phyloP scores from a whole-genome alignment of 1,140 invertebrate genomes.

The Globodera rostochiensis region DNA sequence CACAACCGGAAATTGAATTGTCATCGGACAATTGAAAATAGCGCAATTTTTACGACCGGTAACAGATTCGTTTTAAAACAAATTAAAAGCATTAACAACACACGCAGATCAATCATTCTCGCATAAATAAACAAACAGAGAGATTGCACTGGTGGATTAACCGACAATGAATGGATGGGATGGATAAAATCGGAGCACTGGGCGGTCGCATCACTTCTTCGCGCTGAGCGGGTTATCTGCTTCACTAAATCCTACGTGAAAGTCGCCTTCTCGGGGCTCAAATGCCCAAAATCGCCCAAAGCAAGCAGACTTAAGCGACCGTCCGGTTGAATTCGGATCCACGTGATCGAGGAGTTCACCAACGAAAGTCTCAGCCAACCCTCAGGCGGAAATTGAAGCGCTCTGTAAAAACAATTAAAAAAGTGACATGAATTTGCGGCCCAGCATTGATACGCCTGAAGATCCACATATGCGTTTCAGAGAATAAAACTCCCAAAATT shows the following conservation, averaged over 20 bases:
- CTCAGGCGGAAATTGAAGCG: constrained; percentile 93
- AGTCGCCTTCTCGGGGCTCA: constrained; percentile 77
- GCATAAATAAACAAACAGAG: constrained; percentile 14
- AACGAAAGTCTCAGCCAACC: constrained; percentile 90
- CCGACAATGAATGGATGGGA: constrained; percentile 14
- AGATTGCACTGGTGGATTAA: not conserved
- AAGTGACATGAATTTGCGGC: too few species aligned
- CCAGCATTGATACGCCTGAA: too few species aligned
- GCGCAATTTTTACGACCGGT: not conserved
- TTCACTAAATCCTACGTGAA: constrained; percentile 39
- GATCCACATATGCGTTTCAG: too few species aligned
- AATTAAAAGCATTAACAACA: not conserved
- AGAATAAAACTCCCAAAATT: too few species aligned
- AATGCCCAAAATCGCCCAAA: constrained; percentile 85
- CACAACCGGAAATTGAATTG: not conserved
- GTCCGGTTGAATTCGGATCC: constrained; percentile 80
- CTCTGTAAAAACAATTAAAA: constrained; percentile 72
- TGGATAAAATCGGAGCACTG: not conserved
- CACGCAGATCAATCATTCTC: not conserved
- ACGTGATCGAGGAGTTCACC: constrained; percentile 89
- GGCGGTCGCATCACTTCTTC: not conserved
- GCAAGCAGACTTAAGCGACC: constrained; percentile 80
- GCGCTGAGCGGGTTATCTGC: not conserved
- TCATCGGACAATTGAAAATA: not conserved
- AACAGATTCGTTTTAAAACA: too few species aligned